These are phyloP conservation scores for Cricetomys ansorgei DNA, from an alignment of 2,113 vertebrate genomes.

Conservation along the genomic window DNA sequence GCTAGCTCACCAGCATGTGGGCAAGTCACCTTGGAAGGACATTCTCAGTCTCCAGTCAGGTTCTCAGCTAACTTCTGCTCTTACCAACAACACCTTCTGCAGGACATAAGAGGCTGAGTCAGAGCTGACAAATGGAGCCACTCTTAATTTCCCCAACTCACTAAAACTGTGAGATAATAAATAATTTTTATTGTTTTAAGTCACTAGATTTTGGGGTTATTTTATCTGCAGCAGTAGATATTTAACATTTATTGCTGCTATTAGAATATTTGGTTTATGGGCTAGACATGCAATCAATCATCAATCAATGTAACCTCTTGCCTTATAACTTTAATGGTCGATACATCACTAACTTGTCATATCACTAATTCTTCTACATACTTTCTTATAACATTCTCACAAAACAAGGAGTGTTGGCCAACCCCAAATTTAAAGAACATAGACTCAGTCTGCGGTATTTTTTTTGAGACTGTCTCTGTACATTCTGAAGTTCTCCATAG, in stretches of 20 bases:
- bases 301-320: slow-evolving; percentile 17
- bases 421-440: slow-evolving; percentile 45
- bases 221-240: slow-evolving; percentile 15
- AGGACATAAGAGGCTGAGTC: background rate
- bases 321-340: slow-evolving; percentile 30
- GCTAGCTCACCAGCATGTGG: background rate
- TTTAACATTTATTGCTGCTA: background rate
- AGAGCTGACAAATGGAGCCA: background rate
- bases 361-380: background rate
- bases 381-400: slow-evolving; percentile 24
- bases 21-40: background rate
- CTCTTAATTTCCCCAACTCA: slow-evolving; percentile 9
- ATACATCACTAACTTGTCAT: background rate
- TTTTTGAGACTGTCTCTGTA: background rate
- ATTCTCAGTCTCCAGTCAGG: background rate
- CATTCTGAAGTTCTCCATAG: background rate
- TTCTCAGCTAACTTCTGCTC: background rate
- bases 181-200: background rate
- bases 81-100: background rate
- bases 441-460: slow-evolving; percentile 1
- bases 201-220: background rate
- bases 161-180: background rate
- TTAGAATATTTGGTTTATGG: slow-evolving; percentile 24
- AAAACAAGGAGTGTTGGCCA: slow-evolving; percentile 16
- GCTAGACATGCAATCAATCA: background rate